phyloP scores from a whole-genome alignment of 2,797 vertebrate genomes.

The Myotis vivesi region DNA sequence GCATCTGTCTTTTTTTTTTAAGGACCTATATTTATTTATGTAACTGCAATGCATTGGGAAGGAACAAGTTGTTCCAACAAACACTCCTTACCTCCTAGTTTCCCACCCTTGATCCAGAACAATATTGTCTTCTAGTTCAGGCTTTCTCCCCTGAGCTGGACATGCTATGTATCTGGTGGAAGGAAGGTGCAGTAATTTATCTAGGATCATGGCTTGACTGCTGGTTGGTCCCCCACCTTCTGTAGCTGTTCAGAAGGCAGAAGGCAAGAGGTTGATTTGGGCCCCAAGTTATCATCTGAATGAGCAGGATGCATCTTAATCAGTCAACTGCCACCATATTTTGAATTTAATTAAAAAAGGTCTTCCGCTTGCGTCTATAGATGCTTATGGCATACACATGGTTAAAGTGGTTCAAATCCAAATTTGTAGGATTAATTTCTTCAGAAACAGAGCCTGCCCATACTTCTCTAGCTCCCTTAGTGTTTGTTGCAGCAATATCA shows the following conservation, averaged over 20 bases:
- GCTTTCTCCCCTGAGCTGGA: neutral
- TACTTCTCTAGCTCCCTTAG: neutral
- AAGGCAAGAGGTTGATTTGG: neutral
- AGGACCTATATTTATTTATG: neutral
- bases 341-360: no score
- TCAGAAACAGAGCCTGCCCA: neutral
- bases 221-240: neutral
- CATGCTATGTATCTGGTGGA: neutral
- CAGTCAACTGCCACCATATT: no score
- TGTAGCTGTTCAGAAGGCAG: neutral
- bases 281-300: neutral
- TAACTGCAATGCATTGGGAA: conserved; percentile 6
- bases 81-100: neutral
- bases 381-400: no score
- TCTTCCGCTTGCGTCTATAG: no score
- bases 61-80: neutral
- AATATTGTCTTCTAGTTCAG: neutral
- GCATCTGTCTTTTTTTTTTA: neutral
- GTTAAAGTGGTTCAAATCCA: neutral
- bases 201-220: neutral
- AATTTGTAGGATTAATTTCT: neutral
- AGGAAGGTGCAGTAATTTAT: conserved; percentile 5
- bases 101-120: neutral
- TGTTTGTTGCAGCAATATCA: neutral
- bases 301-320: neutral